Conservation (phyloP, 2,797 vertebrate species). For the Erpetoichthys calabaricus region DNA sequence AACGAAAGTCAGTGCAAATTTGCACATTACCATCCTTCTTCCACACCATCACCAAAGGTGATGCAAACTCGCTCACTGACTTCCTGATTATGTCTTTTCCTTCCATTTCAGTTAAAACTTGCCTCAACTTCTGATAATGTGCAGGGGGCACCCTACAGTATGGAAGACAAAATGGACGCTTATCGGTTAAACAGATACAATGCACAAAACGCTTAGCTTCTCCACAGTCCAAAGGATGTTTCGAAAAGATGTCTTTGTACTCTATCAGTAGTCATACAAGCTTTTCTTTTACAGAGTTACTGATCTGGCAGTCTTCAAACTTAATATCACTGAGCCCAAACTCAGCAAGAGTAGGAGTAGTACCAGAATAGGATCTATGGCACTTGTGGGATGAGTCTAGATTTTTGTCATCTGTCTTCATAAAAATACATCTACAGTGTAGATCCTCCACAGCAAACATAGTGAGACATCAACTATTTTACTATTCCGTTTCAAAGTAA, state of each 20-base stretch:
- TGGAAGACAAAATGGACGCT: conserved; percentile 6
- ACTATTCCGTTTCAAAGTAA: too few species aligned
- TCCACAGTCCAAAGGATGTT: conserved; percentile 3
- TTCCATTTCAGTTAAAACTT: background rate
- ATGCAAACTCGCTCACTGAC: background rate
- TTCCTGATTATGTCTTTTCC: too few species aligned
- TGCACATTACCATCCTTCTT: background rate
- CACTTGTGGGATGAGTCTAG: too few species aligned
- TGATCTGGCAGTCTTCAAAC: too few species aligned
- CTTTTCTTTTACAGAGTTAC: background rate
- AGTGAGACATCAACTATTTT: too few species aligned
- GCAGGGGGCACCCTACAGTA: background rate
- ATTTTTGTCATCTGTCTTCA: too few species aligned
- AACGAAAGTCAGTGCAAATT: background rate
- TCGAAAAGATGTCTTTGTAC: conserved; percentile 11
- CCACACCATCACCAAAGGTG: background rate
- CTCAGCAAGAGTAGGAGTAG: too few species aligned
- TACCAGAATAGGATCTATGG: too few species aligned
- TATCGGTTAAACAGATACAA: conserved; percentile 4
- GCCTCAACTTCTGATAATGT: background rate
- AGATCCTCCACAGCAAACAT: too few species aligned
- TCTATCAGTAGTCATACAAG: background rate
- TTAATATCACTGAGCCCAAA: too few species aligned
- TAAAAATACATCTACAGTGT: too few species aligned
- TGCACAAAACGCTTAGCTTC: conserved; percentile 3